Evolutionary conservation across 1,140 invertebrate genomes (phyloP), one percentile per base, ranked within the genome.

Genomic region (Marisa cornuarietis): DNA sequence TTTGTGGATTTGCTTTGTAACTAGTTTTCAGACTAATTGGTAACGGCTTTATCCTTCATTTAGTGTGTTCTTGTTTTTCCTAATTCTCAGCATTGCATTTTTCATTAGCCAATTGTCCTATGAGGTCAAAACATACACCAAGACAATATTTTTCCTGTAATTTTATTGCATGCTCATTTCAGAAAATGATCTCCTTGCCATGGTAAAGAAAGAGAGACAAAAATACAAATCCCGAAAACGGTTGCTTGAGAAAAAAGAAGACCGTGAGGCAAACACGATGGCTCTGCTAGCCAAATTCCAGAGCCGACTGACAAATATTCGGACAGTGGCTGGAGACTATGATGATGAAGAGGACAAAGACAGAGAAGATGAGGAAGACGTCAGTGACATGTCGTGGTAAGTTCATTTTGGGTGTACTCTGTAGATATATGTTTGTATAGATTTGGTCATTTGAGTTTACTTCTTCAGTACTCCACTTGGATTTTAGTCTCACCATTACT

Each of bases 281-380:
- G 91, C 94, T 61, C 87, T 98, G 51, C 90, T 99, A 65, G 93
- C 94, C 0, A 96, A 96, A 90, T 99, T 99, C 87, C 94, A 95
- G 88, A 93, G 92, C 7, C 96, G 95, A 91, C 90, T 98, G 49
- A 92, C 93, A 69, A 92, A 91, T 8, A 93, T 93, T 0, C 93
- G 86, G 72, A 93, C 81, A 79, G 80, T 79, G 85, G 84, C 90
- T 65, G 87, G 89, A 51, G 86, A 87, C 69, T 77, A 88, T 83
- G 87, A 85, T 84, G 87, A 89, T 58, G 85, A 90, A 83, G 82
- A 91, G 86, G 83, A 84, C 81, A 85, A 87, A 74, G 85, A 90
- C n/a, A 80, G 89, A 61, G 85, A 92, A 84, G 87, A 89, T 63
- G 85, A 83, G n/a, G 86, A 88, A 58, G 85, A 88, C 81, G 72